Conservation (phyloP, 2,888 invertebrate species). For the Drosophila macrospina region DNA sequence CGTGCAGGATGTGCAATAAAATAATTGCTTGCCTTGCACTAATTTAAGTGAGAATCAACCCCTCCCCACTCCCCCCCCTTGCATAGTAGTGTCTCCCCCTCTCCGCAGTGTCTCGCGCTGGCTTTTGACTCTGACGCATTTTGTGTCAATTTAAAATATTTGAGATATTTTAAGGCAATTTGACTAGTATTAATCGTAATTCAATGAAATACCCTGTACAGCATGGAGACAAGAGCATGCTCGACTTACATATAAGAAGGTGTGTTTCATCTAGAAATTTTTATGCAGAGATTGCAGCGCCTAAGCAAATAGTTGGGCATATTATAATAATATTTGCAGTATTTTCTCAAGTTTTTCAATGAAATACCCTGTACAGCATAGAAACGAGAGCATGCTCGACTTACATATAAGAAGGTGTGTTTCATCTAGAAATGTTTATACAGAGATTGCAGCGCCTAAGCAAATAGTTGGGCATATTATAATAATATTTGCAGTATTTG, state of each 20-base stretch:
- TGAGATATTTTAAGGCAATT: slow-evolving; percentile 28
- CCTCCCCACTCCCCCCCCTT: neutral
- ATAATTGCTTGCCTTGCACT: slow-evolving; percentile 59
- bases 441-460: neutral
- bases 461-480: too few species aligned
- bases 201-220: slow-evolving; percentile 7
- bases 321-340: too few species aligned
- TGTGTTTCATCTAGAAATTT: neutral
- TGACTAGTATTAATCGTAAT: slow-evolving; percentile 8
- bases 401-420: neutral
- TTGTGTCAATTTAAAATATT: slow-evolving; percentile 36
- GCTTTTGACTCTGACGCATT: neutral
- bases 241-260: neutral
- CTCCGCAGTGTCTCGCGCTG: neutral
- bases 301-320: too few species aligned
- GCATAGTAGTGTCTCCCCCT: neutral
- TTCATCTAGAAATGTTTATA: neutral
- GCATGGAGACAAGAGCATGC: neutral
- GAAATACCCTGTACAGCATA: neutral
- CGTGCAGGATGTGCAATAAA: slow-evolving; percentile 54
- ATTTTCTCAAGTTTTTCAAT: too few species aligned
- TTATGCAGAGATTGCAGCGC: neutral
- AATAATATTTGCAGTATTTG: neutral
- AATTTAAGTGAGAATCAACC: slow-evolving; percentile 50
- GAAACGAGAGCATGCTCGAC: neutral